Conservation (phyloP, 2,797 vertebrate species). For the Catamblyrhynchus diadema region DNA sequence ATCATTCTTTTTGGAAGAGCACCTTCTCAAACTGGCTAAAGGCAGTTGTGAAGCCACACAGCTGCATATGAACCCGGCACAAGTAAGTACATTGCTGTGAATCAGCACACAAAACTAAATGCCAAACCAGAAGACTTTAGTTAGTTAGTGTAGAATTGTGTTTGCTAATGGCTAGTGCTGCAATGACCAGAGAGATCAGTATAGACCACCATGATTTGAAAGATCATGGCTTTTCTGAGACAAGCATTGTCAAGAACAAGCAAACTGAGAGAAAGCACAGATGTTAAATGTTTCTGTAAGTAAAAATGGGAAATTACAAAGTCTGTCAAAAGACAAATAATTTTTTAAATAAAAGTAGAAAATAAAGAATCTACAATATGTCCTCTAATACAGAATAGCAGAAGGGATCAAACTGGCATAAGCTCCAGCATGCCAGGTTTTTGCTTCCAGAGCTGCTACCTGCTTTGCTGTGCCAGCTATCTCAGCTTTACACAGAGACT, state of each 20-base stretch:
- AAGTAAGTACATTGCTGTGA: not conserved
- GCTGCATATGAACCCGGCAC: not conserved
- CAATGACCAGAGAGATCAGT: not conserved
- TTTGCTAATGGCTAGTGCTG: not conserved
- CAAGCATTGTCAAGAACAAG: not conserved
- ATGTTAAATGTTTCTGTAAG: not conserved
- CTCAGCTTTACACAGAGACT: not conserved
- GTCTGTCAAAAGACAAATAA: not conserved
- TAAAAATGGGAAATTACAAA: not conserved
- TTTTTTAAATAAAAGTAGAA: not conserved
- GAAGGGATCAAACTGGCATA: not conserved
- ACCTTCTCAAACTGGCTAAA: not conserved
- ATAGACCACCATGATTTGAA: not conserved
- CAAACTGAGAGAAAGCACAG: not conserved
- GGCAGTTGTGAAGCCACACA: not conserved
- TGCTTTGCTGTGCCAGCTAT: not conserved
- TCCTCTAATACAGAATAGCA: not conserved
- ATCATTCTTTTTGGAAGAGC: not conserved
- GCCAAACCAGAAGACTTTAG: not conserved
- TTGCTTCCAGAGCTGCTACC: not conserved
- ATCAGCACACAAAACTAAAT: not conserved
- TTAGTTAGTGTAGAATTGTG: not conserved
- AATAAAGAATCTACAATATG: not conserved
- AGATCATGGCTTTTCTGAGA: not conserved
- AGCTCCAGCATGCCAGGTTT: not conserved